Evolutionary conservation across 2,113 vertebrate species (phyloP), one percentile per base, ranked within the genome.

Genomic region (Conger conger): DNA sequence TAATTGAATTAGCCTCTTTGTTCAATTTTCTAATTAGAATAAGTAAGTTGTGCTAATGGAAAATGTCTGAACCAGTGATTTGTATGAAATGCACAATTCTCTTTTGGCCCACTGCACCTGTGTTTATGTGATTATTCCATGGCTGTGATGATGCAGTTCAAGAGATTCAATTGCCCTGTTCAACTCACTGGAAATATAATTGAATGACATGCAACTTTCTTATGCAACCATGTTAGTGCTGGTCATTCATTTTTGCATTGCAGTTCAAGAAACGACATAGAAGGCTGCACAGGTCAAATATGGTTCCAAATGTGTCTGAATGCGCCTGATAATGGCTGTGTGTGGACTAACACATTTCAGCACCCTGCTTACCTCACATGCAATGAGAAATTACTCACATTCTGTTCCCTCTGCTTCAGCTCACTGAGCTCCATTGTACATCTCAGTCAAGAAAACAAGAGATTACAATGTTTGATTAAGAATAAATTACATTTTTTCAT

Each of bases 351-450:
- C 33, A 27, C 53, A 38, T 20, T 78, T 79, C 76, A 30, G 45
- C 50, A 84, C 45, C 33, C 36, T 33, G 53, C 50, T 17, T 33
- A 79, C 42, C 53, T 84, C 53, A 84, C 76, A 37, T 45, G 42
- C 83, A 84, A 35, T 30, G 68, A 83, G 73, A 36, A 83, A 84
- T 83, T 53, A 78, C 57, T 84, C 76, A 78, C 76, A 84, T 79
- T 84, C 76, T 84, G 83, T 84, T 84, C 83, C 50, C 45, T 84
- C 42, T 57, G 20, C 15, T 33, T 78, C 54, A 27, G 2, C 9
- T 84, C 57, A 57, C 82, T 83, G 30, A 83, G 33, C 33, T 77
- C 73, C 76, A 54, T 57, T 84, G 76, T 84, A 17, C 50, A 42
- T 40, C 63, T 76, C 37, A 60, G 60, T 35, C 20, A 33, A 17